Evolutionary conservation across 2,888 invertebrate genomes (phyloP).

Genomic region (Aricia artaxerxes): DNA sequence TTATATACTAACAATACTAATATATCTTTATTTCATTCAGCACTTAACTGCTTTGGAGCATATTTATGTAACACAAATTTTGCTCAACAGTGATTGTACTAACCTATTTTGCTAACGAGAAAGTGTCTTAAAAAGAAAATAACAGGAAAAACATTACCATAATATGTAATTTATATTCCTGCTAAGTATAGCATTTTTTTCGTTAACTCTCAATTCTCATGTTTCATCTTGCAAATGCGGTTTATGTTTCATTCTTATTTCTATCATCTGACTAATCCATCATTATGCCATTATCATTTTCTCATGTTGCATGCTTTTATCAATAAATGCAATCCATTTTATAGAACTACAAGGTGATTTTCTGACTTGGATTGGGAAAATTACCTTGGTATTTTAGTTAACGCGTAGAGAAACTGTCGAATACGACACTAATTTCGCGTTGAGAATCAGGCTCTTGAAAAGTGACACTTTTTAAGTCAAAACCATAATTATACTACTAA

Average conservation of each 20-base stretch:
- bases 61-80: background rate
- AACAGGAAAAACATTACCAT: background rate
- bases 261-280: background rate
- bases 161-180: background rate
- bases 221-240: background rate
- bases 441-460: background rate
- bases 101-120: background rate
- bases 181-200: background rate
- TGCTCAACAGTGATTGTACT: background rate
- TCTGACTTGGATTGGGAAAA: too few species aligned
- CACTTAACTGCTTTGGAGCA: background rate
- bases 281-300: background rate
- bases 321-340: conserved; percentile 2
- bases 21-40: background rate
- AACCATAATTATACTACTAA: background rate
- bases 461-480: background rate
- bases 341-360: background rate
- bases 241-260: background rate
- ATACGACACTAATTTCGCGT: background rate
- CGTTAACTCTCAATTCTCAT: background rate
- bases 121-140: background rate
- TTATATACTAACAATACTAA: conserved; percentile 38
- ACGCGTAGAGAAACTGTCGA: background rate
- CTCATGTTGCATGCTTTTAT: background rate
- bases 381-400: background rate